Base-by-base conservation (phyloP, 1,140 invertebrate species). In the Bombus waltoni region DNA sequence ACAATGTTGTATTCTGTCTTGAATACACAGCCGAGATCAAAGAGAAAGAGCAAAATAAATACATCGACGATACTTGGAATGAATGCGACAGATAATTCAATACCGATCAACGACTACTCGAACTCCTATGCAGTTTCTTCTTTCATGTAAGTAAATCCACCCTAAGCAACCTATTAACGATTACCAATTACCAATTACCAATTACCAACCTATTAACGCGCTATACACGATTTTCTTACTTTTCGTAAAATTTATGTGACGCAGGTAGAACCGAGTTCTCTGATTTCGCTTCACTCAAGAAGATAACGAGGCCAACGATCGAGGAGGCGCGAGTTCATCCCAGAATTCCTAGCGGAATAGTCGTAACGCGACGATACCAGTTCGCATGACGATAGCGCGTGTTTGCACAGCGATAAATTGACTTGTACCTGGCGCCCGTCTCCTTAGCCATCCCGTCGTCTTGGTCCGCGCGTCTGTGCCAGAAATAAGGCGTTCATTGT, bases 331-430 rank as follows among this genome's bases (percentile, higher is more conserved):
- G 75, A 71, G 66, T 85, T 85, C 74, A 72, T 79, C 53, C 22
- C 15, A 80, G 68, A 73, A 85, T 72, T 80, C 59, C 53, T 73
- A 73, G 83, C 76, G 77, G 78, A 85, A 85, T 80, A 85, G 84
- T 68, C 71, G 71, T n/a, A 65, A 44, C 28, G 57, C 74, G 59
- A 80, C 66, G 88, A 86, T 87, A 79, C 81, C 62, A 83, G 89
- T 85, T 91, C 77, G 86, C 90, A 74, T 47, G 68, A 83, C 76
- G 90, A 91, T 91, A 90, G 81, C 89, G 78, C 38, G 32, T 91
- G 82, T 91, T 91, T 91, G 88, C 71, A 88, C 57, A 91, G 57
- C 79, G 90, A 91, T 91, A 91, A 91, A 85, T 87, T 76, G 89
- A 68, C 85, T 83, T 82, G 81, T 89, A 91, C 90, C 88, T 90